Evolutionary conservation across 2,888 invertebrate species (phyloP).

Genomic region (Acanthosepion pharaonis): DNA sequence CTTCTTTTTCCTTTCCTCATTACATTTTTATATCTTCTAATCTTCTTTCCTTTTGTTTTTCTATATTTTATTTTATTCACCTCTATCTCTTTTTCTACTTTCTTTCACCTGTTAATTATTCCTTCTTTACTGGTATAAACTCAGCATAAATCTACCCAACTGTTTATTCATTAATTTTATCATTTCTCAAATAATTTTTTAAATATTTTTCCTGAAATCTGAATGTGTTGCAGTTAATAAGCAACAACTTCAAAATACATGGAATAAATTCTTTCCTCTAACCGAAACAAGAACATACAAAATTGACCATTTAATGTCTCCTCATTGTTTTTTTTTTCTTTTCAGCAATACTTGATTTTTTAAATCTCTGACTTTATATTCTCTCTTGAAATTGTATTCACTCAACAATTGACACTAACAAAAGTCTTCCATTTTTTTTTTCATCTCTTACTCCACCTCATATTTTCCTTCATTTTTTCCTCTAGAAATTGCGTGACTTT

Average conservation of each 20-base stretch:
- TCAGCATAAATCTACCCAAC: background rate
- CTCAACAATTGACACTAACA: conserved; percentile 33
- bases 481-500: background rate
- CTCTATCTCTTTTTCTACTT: background rate
- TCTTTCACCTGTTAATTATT: background rate
- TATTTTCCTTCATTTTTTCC: background rate
- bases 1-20: background rate
- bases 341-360: background rate
- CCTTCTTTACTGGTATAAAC: background rate
- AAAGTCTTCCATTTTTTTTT: background rate
- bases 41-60: background rate
- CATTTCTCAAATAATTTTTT: background rate
- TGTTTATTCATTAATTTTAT: background rate
- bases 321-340: no score
- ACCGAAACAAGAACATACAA: background rate
- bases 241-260: background rate
- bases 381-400: background rate
- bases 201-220: background rate
- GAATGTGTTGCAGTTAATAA: background rate
- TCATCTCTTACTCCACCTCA: background rate
- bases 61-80: background rate
- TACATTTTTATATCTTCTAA: background rate
- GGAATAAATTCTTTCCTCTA: background rate
- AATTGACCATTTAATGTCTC: background rate
- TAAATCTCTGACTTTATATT: background rate